Base-by-base conservation (phyloP, 2,797 vertebrate species). In the Pogonophryne albipinna region DNA sequence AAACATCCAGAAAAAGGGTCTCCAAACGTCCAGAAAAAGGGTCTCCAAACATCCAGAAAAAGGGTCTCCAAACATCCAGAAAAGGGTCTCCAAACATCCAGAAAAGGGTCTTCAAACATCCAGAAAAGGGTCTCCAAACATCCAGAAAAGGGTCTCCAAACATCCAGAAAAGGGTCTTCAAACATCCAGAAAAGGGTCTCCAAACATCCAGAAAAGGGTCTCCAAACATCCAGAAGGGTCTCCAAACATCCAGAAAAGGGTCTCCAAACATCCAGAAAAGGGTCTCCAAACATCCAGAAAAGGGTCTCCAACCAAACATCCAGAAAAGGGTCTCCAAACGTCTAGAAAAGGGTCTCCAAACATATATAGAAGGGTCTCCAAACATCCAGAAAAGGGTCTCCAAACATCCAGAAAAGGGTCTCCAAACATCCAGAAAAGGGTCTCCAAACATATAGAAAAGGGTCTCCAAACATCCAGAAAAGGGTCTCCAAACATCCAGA, bases 371-470 rank as follows among this genome's bases (percentile, higher is more conserved):
- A 82, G 66, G 1, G 6, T 15, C 27, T 3, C 4, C 4, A 27
- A 27, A 1, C 4, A 1, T 1, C 27, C n/a, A n/a, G n/a, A n/a
- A n/a, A n/a, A 82, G 66, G 1, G 6, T 19, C 27, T 3, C 4
- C 4, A 27, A 27, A 27, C 27, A 5, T 27, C 27, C 4, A 27
- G 27, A 27, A 27, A 27, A 82, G 66, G 1, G 6, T 15, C 27
- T 3, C 4, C 4, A 27, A 27, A 1, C 4, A 1, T 1, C 27
- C n/a, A n/a, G n/a, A n/a, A n/a, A n/a, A n/a, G n/a, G n/a, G n/a
- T n/a, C n/a, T n/a, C n/a, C n/a, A n/a, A n/a, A n/a, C n/a, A n/a
- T n/a, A n/a, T n/a, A n/a, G n/a, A n/a, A n/a, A n/a, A 82, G 66
- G 1, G 6, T 19, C 27, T 3, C 4, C 4, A 27, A 27, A 27